Evolutionary conservation across 2,113 vertebrate genomes (phyloP).

Genomic region (Nicator chloris): DNA sequence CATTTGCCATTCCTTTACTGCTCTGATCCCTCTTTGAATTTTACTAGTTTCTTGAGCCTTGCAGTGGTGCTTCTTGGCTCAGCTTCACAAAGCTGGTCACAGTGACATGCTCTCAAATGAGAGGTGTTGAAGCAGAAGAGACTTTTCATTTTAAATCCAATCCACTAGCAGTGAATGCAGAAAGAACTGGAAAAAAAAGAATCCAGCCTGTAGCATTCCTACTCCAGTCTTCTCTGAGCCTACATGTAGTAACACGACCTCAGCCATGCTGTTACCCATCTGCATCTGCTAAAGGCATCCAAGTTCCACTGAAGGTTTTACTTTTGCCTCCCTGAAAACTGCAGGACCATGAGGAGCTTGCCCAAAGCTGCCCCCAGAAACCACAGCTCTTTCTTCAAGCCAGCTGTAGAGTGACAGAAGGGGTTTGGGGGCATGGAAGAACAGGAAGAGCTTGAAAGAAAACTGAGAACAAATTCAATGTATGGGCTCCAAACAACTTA

Average conservation of each 20-base stretch:
- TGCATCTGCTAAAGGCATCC: neutral
- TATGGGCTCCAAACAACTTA: neutral
- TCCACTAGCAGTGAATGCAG: neutral
- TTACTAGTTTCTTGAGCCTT: neutral
- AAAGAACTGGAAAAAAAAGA: neutral
- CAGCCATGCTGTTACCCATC: neutral
- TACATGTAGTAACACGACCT: neutral
- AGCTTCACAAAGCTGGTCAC: neutral
- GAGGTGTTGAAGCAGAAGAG: neutral
- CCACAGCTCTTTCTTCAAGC: neutral
- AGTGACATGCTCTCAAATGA: neutral
- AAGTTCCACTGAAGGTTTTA: neutral
- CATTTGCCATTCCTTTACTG: neutral
- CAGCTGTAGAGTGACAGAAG: neutral
- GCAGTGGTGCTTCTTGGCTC: neutral
- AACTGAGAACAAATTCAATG: neutral
- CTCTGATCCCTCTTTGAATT: neutral
- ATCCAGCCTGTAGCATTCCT: neutral
- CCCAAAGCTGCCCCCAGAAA: neutral
- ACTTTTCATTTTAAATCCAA: neutral
- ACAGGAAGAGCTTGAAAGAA: neutral
- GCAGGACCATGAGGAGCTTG: neutral
- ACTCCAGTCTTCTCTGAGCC: neutral
- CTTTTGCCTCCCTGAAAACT: neutral
- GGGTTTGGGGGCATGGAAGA: fast-evolving